These are phyloP conservation scores for Chelidonichthys spinosus DNA, from an alignment of 2,797 vertebrate genomes.

Conservation along the genomic window DNA sequence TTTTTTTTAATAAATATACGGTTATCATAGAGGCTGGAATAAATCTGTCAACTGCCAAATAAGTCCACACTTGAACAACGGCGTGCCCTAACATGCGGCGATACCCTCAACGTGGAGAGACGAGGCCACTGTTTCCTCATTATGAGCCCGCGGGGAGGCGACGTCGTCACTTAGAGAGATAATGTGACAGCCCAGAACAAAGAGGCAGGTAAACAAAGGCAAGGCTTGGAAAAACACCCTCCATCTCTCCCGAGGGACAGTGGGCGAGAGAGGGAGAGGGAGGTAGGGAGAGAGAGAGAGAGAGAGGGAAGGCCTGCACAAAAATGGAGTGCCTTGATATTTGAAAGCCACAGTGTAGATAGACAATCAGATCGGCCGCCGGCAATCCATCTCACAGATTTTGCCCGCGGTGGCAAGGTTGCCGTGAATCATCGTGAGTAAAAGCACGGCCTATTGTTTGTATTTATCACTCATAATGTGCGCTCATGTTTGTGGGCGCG, in stretches of 20 bases:
- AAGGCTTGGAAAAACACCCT: slow-evolving; percentile 50
- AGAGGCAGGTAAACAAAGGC: slow-evolving; percentile 75
- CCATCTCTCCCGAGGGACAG: slow-evolving; percentile 26
- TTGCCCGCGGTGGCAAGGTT: slow-evolving; percentile 26
- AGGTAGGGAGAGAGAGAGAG: not conserved
- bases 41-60: slow-evolving; percentile 50
- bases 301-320: slow-evolving; percentile 12
- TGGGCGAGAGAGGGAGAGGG: not conserved
- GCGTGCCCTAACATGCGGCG: slow-evolving; percentile 32
- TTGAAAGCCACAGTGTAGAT: slow-evolving; percentile 39
- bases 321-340: slow-evolving; percentile 22
- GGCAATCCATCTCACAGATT: slow-evolving; percentile 60
- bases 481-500: slow-evolving; percentile 23
- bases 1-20: slow-evolving; percentile 30
- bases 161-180: slow-evolving; percentile 67
- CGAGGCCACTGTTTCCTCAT: slow-evolving; percentile 65
- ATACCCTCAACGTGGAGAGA: slow-evolving; percentile 49
- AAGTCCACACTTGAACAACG: slow-evolving; percentile 31
- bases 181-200: slow-evolving; percentile 76
- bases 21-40: slow-evolving; percentile 9
- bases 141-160: slow-evolving; percentile 66
- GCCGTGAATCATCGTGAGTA: slow-evolving; percentile 60
- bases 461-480: slow-evolving; percentile 54
- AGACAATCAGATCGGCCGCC: slow-evolving; percentile 51
- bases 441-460: slow-evolving; percentile 12